These are phyloP conservation scores for Chloroclystis v-ata DNA, from an alignment of 2,888 invertebrate species.

Conservation along the genomic window DNA sequence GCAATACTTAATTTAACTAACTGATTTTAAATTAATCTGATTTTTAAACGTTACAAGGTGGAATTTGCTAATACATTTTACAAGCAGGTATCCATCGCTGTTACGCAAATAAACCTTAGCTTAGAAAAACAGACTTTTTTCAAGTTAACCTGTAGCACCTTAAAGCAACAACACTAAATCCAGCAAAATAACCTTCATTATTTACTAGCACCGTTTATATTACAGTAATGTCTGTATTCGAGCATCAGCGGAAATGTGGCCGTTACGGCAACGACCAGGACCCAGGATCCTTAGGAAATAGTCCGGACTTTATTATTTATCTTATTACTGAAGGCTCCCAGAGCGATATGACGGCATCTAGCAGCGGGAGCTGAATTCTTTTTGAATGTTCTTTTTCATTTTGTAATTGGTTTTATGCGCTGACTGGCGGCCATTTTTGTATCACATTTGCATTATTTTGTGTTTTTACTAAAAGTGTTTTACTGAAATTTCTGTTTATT, in stretches of 20 bases:
- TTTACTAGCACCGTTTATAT: constrained; percentile 19
- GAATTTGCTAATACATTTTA: too few species aligned
- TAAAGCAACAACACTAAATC: not conserved
- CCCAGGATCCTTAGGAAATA: constrained; percentile 15
- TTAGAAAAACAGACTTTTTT: too few species aligned
- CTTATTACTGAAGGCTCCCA: constrained; percentile 9
- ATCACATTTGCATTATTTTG: not conserved
- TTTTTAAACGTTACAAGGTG: too few species aligned
- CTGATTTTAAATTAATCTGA: too few species aligned
- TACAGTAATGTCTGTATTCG: constrained; percentile 23
- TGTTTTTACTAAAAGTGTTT: too few species aligned
- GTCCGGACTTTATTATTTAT: constrained; percentile 20
- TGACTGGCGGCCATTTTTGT: not conserved
- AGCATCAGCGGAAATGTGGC: constrained; percentile 16
- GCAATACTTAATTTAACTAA: too few species aligned
- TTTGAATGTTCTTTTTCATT: not conserved
- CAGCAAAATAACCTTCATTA: constrained; percentile 8
- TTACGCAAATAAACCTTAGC: too few species aligned
- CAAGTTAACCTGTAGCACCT: not conserved
- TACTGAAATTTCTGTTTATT: too few species aligned
- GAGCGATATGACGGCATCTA: constrained; percentile 1
- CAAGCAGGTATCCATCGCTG: too few species aligned
- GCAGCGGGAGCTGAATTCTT: not conserved
- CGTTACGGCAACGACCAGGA: constrained; percentile 23
- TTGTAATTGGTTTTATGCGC: not conserved